Conservation (phyloP, 2,113 vertebrate genomes). For the Thermophis baileyi region DNA sequence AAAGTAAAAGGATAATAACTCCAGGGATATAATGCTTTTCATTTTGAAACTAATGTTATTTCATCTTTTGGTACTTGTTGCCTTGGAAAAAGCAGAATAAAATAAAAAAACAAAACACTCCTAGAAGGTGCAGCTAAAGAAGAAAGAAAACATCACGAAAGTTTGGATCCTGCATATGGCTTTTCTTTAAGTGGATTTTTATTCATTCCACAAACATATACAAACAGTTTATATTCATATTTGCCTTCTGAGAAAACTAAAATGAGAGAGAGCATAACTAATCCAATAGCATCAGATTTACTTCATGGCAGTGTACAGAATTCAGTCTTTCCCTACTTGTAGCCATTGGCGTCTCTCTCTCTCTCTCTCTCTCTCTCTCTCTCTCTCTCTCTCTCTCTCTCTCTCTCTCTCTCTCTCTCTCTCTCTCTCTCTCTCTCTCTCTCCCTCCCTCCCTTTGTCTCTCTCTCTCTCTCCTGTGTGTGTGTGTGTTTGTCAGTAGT, state of each 20-base stretch:
- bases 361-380: background rate
- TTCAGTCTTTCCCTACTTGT: background rate
- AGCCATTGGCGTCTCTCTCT: too few relatives aligned
- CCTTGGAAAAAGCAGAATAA: conserved; percentile 12
- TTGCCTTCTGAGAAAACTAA: background rate
- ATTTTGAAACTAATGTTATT: conserved; percentile 15
- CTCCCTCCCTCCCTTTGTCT: too few relatives aligned
- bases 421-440: background rate
- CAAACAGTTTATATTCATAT: background rate
- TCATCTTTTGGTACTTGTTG: conserved; percentile 27
- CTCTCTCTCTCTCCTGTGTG: background rate
- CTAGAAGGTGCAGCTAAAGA: background rate
- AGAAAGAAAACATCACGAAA: background rate
- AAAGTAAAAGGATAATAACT: conserved; percentile 37
- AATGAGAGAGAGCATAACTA: background rate
- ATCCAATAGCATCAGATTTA: background rate
- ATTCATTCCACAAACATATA: background rate
- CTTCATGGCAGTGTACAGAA: background rate
- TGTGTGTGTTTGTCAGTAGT: too few relatives aligned
- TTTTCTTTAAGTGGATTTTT: background rate
- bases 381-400: background rate
- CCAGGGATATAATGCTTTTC: conserved; percentile 39
- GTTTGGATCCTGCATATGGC: background rate
- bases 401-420: background rate
- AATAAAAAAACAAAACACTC: background rate